These are phyloP conservation scores for Calidris pugnax DNA, from an alignment of 2,113 vertebrate species.

Conservation along the genomic window DNA sequence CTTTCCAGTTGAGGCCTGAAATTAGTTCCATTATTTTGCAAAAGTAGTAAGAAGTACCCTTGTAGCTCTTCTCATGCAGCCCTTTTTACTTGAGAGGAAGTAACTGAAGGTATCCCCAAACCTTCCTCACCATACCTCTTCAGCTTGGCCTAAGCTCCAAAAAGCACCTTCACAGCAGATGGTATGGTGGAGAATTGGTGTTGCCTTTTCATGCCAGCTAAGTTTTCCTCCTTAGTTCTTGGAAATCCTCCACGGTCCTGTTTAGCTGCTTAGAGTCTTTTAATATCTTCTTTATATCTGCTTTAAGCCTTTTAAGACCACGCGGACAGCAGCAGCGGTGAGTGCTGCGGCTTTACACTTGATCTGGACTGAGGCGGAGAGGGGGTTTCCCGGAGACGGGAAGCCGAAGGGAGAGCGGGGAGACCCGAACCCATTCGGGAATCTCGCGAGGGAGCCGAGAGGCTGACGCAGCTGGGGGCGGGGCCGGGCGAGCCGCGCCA, in stretches of 20 bases:
- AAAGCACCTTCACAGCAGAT: background rate
- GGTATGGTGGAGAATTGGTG: background rate
- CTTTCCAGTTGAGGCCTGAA: background rate
- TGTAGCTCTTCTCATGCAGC: background rate
- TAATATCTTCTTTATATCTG: background rate
- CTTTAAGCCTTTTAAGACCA: background rate
- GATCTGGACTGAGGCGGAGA: too few species aligned
- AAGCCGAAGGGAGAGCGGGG: too few species aligned
- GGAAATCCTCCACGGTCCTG: background rate
- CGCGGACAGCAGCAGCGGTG: too few species aligned
- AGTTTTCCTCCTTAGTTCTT: background rate
- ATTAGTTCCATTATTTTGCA: background rate
- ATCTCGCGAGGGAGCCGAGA: too few species aligned
- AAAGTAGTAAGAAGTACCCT: background rate
- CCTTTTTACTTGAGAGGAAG: background rate
- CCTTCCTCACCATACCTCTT: background rate
- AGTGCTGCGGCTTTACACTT: too few species aligned
- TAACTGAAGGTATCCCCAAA: background rate
- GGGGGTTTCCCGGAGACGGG: too few species aligned
- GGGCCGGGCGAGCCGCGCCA: too few species aligned
- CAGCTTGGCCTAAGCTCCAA: background rate
- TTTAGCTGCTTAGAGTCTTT: background rate
- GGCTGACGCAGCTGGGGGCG: too few species aligned
- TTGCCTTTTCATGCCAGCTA: background rate
- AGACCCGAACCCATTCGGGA: too few species aligned